Conservation (phyloP, 2,888 invertebrate genomes). For the Pristionchus japonicus region DNA sequence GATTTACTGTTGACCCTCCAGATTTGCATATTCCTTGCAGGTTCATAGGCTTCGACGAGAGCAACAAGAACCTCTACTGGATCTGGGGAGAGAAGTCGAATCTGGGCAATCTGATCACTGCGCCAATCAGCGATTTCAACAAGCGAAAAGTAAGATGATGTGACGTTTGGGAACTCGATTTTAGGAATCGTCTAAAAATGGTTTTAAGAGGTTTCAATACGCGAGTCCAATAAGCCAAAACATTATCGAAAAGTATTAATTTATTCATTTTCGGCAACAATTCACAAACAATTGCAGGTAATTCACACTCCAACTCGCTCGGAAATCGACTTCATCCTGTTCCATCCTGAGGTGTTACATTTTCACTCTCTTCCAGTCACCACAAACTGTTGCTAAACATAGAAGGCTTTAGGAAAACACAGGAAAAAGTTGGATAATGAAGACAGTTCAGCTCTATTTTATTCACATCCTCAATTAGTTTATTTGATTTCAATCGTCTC, state of each 20-base stretch:
- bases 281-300: conserved; percentile 30
- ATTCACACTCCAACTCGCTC: conserved; percentile 68
- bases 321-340: conserved; percentile 66
- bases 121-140: conserved; percentile 60
- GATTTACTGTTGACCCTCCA: neutral
- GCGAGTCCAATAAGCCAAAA: too few species aligned
- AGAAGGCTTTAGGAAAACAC: too few species aligned
- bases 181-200: conserved; percentile 46
- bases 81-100: conserved; percentile 70
- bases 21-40: conserved; percentile 51
- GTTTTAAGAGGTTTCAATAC: too few species aligned
- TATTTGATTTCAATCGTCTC: neutral
- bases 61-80: conserved; percentile 72
- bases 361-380: too few species aligned
- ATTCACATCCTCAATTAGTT: neutral
- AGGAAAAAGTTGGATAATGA: too few species aligned
- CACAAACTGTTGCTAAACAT: too few species aligned
- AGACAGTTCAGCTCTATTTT: too few species aligned
- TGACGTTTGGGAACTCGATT: too few species aligned
- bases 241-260: too few species aligned
- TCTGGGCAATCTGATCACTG: conserved; percentile 64
- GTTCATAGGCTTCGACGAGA: conserved; percentile 67
- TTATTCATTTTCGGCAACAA: too few species aligned
- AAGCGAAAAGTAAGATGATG: conserved; percentile 57
- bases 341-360: conserved; percentile 63